Conservation (phyloP, 1,140 invertebrate species). For the Orchestia grillus region DNA sequence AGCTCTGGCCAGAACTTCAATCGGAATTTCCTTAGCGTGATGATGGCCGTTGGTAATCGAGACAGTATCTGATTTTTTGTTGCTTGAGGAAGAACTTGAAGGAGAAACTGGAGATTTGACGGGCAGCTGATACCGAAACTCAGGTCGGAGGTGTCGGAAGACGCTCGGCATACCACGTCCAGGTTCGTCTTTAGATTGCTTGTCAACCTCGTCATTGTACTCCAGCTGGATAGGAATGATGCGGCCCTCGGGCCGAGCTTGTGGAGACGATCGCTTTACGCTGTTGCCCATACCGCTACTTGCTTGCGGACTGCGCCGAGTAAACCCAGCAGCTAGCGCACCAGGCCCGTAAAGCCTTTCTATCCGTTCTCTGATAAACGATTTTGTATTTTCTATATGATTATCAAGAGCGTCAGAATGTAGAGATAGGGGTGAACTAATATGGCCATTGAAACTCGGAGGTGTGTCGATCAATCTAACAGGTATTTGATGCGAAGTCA, state of each 20-base stretch:
- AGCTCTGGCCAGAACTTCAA: background rate
- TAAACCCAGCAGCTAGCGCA: slow-evolving; percentile 86
- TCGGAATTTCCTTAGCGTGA: background rate
- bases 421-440: slow-evolving; percentile 41
- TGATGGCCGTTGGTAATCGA: background rate
- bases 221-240: slow-evolving; percentile 61
- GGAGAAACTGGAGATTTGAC: slow-evolving; percentile 73
- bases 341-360: slow-evolving; percentile 88
- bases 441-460: background rate
- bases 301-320: slow-evolving; percentile 62
- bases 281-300: slow-evolving; percentile 57
- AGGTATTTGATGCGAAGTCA: slow-evolving; percentile 30
- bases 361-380: slow-evolving; percentile 89
- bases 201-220: slow-evolving; percentile 64
- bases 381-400: slow-evolving; percentile 71
- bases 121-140: slow-evolving; percentile 86
- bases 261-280: background rate
- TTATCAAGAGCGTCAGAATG: slow-evolving; percentile 14
- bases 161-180: slow-evolving; percentile 72
- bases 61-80: slow-evolving; percentile 60
- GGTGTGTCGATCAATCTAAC: slow-evolving; percentile 33
- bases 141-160: slow-evolving; percentile 83
- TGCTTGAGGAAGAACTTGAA: slow-evolving; percentile 44
- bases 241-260: slow-evolving; percentile 31
- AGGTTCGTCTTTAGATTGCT: slow-evolving; percentile 55